phyloP scores from a whole-genome alignment of 2,113 vertebrate genomes.

The Tyrannus savana region DNA sequence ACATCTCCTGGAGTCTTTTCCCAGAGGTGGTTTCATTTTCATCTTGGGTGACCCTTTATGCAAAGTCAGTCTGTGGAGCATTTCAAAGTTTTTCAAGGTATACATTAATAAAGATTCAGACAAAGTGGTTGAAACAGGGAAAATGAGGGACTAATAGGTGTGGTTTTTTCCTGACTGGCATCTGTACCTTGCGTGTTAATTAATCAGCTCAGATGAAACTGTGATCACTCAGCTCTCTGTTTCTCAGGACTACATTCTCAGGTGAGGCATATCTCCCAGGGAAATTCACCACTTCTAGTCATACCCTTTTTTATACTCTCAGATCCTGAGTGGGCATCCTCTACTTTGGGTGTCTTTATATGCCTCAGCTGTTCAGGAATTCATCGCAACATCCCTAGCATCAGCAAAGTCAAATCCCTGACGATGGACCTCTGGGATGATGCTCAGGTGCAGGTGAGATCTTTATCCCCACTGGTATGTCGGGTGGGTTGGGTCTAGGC shows the following conservation, averaged over 20 bases:
- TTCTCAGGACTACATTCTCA: neutral
- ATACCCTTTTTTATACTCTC: neutral
- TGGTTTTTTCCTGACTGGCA: neutral
- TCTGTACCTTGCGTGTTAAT: neutral
- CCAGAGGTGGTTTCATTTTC: neutral
- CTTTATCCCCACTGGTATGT: neutral
- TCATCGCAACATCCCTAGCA: constrained; percentile 83
- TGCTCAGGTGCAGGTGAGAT: constrained; percentile 82
- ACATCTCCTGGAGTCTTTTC: neutral
- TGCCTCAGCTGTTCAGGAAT: constrained; percentile 85
- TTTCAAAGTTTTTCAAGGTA: neutral
- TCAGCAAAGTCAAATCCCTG: constrained; percentile 86
- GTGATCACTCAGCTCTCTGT: neutral
- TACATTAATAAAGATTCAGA: neutral
- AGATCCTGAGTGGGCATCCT: constrained; percentile 88
- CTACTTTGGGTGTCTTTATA: constrained; percentile 86
- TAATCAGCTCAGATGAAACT: neutral
- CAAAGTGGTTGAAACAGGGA: neutral
- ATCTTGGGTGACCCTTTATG: neutral
- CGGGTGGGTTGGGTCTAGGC: neutral
- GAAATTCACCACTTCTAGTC: neutral
- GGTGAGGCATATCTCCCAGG: neutral
- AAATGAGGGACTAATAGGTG: neutral
- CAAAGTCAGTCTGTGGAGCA: neutral
- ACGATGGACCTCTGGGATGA: constrained; percentile 81